These are phyloP conservation scores for Apocheima hispidaria DNA, from an alignment of 2,888 invertebrate species.

Conservation along the genomic window DNA sequence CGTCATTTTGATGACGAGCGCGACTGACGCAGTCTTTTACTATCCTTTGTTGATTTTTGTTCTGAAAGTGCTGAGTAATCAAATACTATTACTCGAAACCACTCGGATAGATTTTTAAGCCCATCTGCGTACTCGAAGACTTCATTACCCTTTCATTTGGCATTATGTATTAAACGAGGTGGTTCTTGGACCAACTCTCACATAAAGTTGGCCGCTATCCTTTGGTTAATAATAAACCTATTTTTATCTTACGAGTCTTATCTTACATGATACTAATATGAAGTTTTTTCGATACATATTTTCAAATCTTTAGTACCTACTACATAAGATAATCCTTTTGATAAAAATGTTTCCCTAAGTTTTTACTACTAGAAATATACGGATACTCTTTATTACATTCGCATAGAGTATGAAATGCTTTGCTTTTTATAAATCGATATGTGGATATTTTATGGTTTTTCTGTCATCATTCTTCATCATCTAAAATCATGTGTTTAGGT, in stretches of 20 bases:
- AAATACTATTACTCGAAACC: too few species aligned
- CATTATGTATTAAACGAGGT: too few species aligned
- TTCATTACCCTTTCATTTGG: too few species aligned
- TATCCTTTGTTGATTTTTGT: too few species aligned
- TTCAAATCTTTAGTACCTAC: conserved; percentile 15
- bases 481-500: conserved; percentile 19
- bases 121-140: too few species aligned
- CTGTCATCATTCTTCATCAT: conserved; percentile 21
- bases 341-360: conserved; percentile 2
- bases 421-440: not conserved
- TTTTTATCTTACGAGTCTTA: conserved; percentile 1
- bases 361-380: not conserved
- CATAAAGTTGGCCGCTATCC: too few species aligned
- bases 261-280: conserved; percentile 10
- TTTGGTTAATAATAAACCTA: not conserved
- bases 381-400: not conserved
- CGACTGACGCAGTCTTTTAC: too few species aligned
- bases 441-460: not conserved
- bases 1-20: too few species aligned
- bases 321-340: conserved; percentile 24
- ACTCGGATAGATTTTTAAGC: too few species aligned
- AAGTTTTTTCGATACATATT: not conserved
- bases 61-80: too few species aligned
- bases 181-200: too few species aligned
- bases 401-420: conserved; percentile 6